Percentiles rank a stretch among this genome's conserved stretches.
These are phyloP conservation scores for Falco punctatus DNA, from an alignment of 2,113 vertebrate genomes.

Conservation along the genomic window DNA sequence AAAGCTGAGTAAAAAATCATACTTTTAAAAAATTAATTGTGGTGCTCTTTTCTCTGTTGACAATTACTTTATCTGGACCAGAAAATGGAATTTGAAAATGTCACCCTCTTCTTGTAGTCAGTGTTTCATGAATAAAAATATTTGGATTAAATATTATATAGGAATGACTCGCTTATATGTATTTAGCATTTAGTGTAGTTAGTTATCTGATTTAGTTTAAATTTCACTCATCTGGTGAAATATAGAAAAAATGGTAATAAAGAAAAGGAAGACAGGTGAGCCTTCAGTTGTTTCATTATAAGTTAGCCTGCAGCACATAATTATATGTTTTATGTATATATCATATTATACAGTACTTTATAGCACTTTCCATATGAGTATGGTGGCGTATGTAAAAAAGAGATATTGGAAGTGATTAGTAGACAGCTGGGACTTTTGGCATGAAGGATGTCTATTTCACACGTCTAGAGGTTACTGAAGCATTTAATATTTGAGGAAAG, in stretches of 20 bases:
- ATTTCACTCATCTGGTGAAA: neutral
- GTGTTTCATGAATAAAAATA: neutral
- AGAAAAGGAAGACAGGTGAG: neutral
- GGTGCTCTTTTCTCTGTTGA: neutral
- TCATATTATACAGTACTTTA: neutral
- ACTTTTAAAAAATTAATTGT: neutral
- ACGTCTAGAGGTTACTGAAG: slow-evolving; percentile 12
- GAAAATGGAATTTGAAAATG: neutral
- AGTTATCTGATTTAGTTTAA: neutral
- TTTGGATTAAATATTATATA: neutral
- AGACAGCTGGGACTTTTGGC: slow-evolving; percentile 42
- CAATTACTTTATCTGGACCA: neutral
- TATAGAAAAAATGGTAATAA: neutral
- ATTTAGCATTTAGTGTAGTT: neutral
- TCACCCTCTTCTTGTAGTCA: neutral
- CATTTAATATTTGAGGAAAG: slow-evolving; percentile 13
- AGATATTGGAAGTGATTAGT: slow-evolving; percentile 14
- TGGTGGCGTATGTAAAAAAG: neutral
- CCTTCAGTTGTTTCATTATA: neutral
- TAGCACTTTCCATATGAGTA: neutral
- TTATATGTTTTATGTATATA: neutral
- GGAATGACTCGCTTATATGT: neutral
- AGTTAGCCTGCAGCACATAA: neutral
- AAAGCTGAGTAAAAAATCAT: neutral
- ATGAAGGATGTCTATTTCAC: slow-evolving; percentile 14